Percentiles rank a stretch among this genome's conserved stretches.
Conservation (phyloP, 2,888 invertebrate species). For the Apotomis betuletana region DNA sequence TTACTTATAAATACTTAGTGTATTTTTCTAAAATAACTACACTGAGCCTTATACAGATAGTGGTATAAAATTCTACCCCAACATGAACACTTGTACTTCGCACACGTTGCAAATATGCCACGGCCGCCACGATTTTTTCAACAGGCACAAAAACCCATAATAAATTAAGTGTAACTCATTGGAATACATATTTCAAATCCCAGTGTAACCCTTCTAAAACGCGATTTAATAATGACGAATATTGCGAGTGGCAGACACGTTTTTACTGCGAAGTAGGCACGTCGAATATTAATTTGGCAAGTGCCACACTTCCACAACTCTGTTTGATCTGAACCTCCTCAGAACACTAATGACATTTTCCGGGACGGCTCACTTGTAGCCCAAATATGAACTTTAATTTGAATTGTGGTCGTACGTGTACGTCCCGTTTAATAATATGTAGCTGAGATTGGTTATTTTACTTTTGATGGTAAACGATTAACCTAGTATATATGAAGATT, state of each 20-base stretch:
- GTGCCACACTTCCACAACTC: conserved; percentile 72
- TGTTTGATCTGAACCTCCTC: conserved; percentile 77
- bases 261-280: conserved; percentile 70
- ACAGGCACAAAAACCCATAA: not conserved
- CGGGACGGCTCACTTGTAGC: conserved; percentile 61
- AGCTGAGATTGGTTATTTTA: not conserved
- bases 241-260: conserved; percentile 64
- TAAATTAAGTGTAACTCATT: not conserved
- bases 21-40: not conserved
- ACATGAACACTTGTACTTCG: no score
- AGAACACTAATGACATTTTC: conserved; percentile 78
- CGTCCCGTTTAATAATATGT: not conserved
- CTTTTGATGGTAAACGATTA: not conserved
- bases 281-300: conserved; percentile 78
- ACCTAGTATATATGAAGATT: no score
- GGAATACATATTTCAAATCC: conserved; percentile 4
- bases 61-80: no score
- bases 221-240: conserved; percentile 71
- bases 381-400: conserved; percentile 43
- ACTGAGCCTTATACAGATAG: no score
- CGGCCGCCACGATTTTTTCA: no score
- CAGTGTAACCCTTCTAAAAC: conserved; percentile 60
- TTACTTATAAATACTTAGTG: not conserved
- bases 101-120: no score
- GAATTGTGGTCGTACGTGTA: conserved; percentile 18